Conservation (phyloP, 2,797 vertebrate species). For the Selene dorsalis region DNA sequence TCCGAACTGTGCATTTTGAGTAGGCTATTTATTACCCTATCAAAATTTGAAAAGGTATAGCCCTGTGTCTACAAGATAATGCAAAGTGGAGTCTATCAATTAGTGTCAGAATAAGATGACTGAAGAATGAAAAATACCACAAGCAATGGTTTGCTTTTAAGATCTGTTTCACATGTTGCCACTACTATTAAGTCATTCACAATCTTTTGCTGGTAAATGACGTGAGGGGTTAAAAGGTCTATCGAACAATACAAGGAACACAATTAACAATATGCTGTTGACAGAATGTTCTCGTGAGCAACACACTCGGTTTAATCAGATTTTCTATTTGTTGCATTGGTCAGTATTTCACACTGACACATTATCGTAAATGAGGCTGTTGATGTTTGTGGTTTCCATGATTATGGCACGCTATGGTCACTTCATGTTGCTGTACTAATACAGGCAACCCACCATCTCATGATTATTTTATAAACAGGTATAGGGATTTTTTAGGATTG, state of each 20-base stretch:
- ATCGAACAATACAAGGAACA: slow-evolving; percentile 67
- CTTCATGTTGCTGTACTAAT: slow-evolving; percentile 6
- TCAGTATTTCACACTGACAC: slow-evolving; percentile 5
- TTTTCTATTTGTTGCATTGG: slow-evolving; percentile 38
- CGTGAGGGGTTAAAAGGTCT: slow-evolving; percentile 66
- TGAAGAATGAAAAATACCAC: background rate
- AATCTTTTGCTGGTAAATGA: slow-evolving; percentile 48
- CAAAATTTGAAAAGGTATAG: background rate
- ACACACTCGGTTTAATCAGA: slow-evolving; percentile 38
- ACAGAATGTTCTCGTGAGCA: slow-evolving; percentile 45
- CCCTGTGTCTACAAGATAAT: background rate
- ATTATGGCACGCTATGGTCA: slow-evolving; percentile 8
- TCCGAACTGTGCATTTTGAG: background rate
- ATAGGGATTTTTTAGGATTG: background rate
- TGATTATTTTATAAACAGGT: slow-evolving; percentile 9
- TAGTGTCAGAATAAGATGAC: too few relatives aligned
- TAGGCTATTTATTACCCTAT: background rate
- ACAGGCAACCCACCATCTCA: background rate
- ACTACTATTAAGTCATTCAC: slow-evolving; percentile 25
- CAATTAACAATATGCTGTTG: slow-evolving; percentile 60
- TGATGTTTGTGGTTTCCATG: slow-evolving; percentile 11
- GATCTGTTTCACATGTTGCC: slow-evolving; percentile 5
- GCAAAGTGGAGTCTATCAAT: too few relatives aligned
- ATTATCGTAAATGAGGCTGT: slow-evolving; percentile 23
- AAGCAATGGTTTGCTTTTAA: background rate